A percentile compares a stretch with the other conserved stretches of the same genome.
These are phyloP conservation scores for Ostrea denselamellosa DNA, from an alignment of 1,140 invertebrate species.

Conservation along the genomic window DNA sequence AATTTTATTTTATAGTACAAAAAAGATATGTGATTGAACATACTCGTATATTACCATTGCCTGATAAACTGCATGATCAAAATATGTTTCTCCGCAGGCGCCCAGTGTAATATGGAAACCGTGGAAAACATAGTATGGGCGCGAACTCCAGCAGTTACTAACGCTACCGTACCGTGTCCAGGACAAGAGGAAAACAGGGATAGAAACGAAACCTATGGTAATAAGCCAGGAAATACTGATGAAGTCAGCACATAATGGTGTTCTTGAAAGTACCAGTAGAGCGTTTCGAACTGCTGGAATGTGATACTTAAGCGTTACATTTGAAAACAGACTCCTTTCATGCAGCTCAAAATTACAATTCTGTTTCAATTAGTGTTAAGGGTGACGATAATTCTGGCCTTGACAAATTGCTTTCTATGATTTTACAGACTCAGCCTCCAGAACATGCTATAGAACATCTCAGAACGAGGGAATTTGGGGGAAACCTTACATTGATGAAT, in stretches of 20 bases:
- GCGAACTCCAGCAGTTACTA: conserved; percentile 69
- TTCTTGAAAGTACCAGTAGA: no score
- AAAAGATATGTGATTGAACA: not conserved
- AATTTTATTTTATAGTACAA: no score
- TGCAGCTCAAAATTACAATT: not conserved
- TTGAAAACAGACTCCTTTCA: not conserved
- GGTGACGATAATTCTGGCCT: no score
- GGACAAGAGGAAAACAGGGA: conserved; percentile 55
- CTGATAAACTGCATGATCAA: not conserved
- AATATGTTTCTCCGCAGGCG: conserved; percentile 61
- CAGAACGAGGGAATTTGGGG: conserved; percentile 74
- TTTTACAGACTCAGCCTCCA: conserved; percentile 63
- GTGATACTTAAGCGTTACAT: not conserved
- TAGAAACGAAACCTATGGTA: conserved; percentile 44
- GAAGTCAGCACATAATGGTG: not conserved
- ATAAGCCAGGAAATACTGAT: not conserved
- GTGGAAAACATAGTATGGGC: conserved; percentile 76
- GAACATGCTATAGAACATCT: conserved; percentile 68
- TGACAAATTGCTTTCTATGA: not conserved
- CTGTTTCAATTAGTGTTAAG: not conserved
- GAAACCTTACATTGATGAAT: conserved; percentile 74
- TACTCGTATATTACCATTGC: conserved; percentile 13
- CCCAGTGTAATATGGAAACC: conserved; percentile 76
- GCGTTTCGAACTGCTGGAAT: not conserved
- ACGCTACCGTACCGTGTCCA: conserved; percentile 72